phyloP scores from a whole-genome alignment of 2,888 invertebrate species.

The Cheiracanthium punctorium region DNA sequence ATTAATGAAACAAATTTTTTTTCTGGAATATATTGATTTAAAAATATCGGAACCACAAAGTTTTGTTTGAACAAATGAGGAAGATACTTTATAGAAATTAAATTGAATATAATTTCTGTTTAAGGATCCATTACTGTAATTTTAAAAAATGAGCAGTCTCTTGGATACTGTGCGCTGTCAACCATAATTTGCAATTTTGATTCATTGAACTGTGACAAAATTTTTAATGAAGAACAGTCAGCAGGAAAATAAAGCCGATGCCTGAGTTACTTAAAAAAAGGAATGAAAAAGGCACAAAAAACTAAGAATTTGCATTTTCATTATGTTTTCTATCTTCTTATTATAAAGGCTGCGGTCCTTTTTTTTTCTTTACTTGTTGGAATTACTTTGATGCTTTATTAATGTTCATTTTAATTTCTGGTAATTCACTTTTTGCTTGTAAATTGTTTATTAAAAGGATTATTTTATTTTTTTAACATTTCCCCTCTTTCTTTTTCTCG shows the following conservation, averaged over 20 bases:
- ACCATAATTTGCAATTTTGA: slow-evolving; percentile 52
- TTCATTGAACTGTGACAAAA: slow-evolving; percentile 31
- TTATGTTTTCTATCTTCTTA: slow-evolving; percentile 9
- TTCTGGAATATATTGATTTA: no score
- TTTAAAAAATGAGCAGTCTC: no score
- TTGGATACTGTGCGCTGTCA: not conserved
- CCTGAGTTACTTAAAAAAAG: not conserved
- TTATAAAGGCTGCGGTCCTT: not conserved
- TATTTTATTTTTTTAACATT: not conserved
- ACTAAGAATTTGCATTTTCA: slow-evolving; percentile 52
- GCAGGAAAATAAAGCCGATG: not conserved
- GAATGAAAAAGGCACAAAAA: slow-evolving; percentile 18
- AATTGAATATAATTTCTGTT: no score
- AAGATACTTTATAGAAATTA: no score
- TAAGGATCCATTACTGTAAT: no score
- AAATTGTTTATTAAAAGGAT: slow-evolving; percentile 25
- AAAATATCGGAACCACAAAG: no score
- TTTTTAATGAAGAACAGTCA: slow-evolving; percentile 45
- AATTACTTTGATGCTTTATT: slow-evolving; percentile 64
- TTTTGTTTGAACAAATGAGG: no score
- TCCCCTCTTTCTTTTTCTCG: not conserved
- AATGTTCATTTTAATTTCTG: slow-evolving; percentile 59
- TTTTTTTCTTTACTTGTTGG: not conserved
- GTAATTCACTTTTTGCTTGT: slow-evolving; percentile 17
- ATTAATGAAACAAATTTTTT: no score